phyloP scores from a whole-genome alignment of 2,113 vertebrate species.

The Phodopus roborovskii region DNA sequence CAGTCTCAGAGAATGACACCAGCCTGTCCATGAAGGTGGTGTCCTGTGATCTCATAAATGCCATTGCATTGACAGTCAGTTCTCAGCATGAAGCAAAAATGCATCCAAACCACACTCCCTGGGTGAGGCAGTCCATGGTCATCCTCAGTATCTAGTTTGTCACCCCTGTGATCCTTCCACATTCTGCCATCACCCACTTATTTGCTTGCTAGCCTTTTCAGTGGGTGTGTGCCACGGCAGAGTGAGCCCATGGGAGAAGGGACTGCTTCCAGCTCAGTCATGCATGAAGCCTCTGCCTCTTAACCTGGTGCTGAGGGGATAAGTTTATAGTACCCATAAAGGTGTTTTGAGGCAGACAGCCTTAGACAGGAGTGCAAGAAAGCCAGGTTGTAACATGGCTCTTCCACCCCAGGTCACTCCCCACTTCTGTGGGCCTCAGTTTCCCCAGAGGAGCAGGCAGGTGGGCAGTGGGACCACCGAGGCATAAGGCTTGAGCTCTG shows the following conservation, averaged over 20 bases:
- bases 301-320: no score
- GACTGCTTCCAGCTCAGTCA: not conserved
- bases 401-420: not conserved
- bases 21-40: not conserved
- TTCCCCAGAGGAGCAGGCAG: not conserved
- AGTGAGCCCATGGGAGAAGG: not conserved
- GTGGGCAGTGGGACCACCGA: not conserved
- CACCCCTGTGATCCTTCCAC: not conserved
- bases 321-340: not conserved
- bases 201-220: not conserved
- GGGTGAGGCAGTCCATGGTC: no score
- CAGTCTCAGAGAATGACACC: not conserved
- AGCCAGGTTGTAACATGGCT: not conserved
- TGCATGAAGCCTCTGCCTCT: not conserved
- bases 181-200: not conserved
- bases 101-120: not conserved
- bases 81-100: not conserved
- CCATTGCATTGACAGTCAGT: no score
- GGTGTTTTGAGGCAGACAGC: not conserved
- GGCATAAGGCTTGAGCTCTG: not conserved
- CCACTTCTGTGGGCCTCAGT: not conserved
- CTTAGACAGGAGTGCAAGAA: not conserved
- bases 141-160: no score
- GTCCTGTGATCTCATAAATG: not conserved
- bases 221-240: no score